Evolutionary conservation across 2,888 invertebrate species (phyloP), one percentile per base, ranked within the genome.

Genomic region (Deladenus siricidicola): DNA sequence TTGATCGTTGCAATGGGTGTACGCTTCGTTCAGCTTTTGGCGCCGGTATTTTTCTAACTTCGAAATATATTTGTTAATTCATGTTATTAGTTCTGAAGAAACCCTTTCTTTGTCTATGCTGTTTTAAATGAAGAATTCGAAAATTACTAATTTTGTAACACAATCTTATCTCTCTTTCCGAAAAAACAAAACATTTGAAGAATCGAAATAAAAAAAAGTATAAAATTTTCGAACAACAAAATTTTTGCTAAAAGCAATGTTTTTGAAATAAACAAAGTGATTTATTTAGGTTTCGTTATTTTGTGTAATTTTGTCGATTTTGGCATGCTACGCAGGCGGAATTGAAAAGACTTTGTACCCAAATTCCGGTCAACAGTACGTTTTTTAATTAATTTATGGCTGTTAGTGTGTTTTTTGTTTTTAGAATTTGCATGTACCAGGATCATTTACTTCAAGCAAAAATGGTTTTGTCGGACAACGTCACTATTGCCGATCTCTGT

Each of bases 21-120:
- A 58, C 89, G 90, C 81, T 96, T 98, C 81, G 98, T 99, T 76
- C 96, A 94, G 85, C 93, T 93, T 84, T 92, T 98, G 80, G 96
- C 98, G 30, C 89, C 94, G 2, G 65, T 59, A 59, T 29, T 26
- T 58, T 28, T 10, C 19, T 23, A 4, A 21, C 29, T 53, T 56
- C 21, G n/a, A n/a, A n/a, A n/a, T n/a, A n/a, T n/a, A n/a, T 24
- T 26, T 17, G 21, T 56, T 21, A 10, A 23, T 21, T 56, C 19
- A 49, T 23, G 6, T 17, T 17, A n/a, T 21, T 19, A n/a, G 17
- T 3, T 3, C 4, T 6, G 2, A n/a, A 14, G 19, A 24, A 48
- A 14, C n/a, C n/a, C 42, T 42, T 14, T 42, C 42, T 42, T 14
- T 42, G 10, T 3, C 24, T 45, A 24, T 45, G 6, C 6, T 2